Evolutionary conservation across 2,113 vertebrate species (phyloP).

Genomic region (Orycteropus afer): DNA sequence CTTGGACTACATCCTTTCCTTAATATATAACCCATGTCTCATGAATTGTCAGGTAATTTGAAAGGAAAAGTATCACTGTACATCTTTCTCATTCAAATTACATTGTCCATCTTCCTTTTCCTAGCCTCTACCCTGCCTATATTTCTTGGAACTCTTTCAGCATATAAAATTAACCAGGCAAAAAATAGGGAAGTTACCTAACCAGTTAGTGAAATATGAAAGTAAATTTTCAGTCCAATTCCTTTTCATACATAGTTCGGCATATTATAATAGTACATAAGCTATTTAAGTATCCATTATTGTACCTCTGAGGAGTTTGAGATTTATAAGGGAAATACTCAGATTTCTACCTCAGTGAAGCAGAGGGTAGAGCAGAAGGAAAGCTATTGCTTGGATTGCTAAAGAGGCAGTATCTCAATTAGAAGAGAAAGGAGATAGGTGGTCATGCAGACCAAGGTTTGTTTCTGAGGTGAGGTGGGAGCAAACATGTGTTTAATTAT

Average conservation of each 20-base stretch:
- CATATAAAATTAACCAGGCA: conserved; percentile 70
- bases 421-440: fast-evolving
- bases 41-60: conserved; percentile 82
- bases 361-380: background rate
- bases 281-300: background rate
- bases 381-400: background rate
- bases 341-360: background rate
- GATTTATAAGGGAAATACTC: background rate
- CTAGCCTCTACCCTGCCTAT: conserved; percentile 35
- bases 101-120: conserved; percentile 76
- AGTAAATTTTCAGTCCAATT: background rate
- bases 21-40: conserved; percentile 81
- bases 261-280: conserved; percentile 24
- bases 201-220: conserved; percentile 14
- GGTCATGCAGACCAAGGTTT: background rate
- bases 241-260: background rate
- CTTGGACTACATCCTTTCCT: conserved; percentile 62
- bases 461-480: background rate
- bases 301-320: background rate
- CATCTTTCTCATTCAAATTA: conserved; percentile 81
- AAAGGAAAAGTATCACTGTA: conserved; percentile 77
- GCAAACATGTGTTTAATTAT: background rate
- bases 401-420: background rate
- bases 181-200: conserved; percentile 37
- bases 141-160: conserved; percentile 61